Evolutionary conservation across 2,113 vertebrate species (phyloP).

Genomic region (Phyllostomus hastatus): DNA sequence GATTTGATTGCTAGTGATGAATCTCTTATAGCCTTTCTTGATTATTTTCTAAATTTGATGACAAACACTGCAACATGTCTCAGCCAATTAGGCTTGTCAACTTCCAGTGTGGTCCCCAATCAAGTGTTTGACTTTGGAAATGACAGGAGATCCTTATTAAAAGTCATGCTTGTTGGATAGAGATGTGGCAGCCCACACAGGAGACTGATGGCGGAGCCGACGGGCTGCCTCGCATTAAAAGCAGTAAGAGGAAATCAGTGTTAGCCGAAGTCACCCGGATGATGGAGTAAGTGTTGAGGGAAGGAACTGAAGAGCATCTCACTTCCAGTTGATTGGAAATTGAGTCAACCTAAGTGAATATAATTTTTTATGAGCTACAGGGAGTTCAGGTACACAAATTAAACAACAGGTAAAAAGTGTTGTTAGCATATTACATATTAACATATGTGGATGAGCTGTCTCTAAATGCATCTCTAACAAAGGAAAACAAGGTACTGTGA

Average conservation of each 20-base stretch:
- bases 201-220: background rate
- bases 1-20: constrained; percentile 56
- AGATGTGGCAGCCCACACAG: constrained; percentile 17
- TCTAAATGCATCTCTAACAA: background rate
- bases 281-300: background rate
- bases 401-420: background rate
- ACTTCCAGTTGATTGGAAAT: background rate
- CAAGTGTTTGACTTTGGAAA: constrained; percentile 68
- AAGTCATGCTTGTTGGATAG: constrained; percentile 20
- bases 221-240: background rate
- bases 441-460: background rate
- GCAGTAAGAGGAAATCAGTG: constrained; percentile 5
- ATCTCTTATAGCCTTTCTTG: constrained; percentile 59
- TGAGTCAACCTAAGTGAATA: background rate
- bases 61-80: constrained; percentile 56
- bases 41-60: constrained; percentile 71
- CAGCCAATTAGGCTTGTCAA: constrained; percentile 68
- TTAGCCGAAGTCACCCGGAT: background rate
- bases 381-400: background rate
- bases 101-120: constrained; percentile 47
- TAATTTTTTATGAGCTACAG: background rate
- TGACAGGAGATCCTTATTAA: constrained; percentile 62
- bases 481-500: background rate
- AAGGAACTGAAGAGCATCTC: background rate
- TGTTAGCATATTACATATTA: background rate